Conservation (phyloP, 1,140 invertebrate genomes). For the Eciton burchellii region DNA sequence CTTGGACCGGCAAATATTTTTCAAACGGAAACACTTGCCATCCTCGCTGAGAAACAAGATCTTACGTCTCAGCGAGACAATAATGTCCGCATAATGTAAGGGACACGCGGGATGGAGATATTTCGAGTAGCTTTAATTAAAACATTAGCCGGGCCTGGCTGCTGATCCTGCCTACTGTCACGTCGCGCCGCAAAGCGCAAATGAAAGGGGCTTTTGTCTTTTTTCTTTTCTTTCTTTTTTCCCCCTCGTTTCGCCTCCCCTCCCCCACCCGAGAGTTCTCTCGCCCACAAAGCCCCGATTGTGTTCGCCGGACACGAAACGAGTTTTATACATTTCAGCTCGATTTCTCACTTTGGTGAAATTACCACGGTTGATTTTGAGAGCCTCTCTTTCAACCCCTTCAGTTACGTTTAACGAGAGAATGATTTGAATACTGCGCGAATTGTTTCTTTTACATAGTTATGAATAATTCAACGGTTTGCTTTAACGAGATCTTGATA, state of each 20-base stretch:
- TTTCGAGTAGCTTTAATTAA: conserved; percentile 39
- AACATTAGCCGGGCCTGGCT: background rate
- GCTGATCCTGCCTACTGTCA: background rate
- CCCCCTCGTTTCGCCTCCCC: conserved; percentile 2
- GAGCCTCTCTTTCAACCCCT: background rate
- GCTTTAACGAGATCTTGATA: background rate
- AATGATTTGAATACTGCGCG: background rate
- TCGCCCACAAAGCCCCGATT: conserved; percentile 38
- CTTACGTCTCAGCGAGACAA: background rate
- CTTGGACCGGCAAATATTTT: background rate
- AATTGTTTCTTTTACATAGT: background rate
- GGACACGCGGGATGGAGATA: too few species aligned
- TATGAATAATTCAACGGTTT: conserved; percentile 6
- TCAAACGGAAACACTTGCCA: background rate
- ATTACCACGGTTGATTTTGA: background rate
- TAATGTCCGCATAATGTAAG: background rate
- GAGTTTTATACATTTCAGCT: background rate
- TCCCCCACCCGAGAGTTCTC: too few species aligned
- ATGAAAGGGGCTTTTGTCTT: conserved; percentile 50
- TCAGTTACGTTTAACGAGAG: background rate
- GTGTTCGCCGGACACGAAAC: conserved; percentile 14
- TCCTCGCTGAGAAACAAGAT: background rate
- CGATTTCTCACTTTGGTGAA: conserved; percentile 12
- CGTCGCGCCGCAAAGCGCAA: conserved; percentile 3
- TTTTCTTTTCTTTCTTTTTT: too few species aligned